Evolutionary conservation across 2,113 vertebrate genomes (phyloP).

Genomic region (Bubalus kerabau): DNA sequence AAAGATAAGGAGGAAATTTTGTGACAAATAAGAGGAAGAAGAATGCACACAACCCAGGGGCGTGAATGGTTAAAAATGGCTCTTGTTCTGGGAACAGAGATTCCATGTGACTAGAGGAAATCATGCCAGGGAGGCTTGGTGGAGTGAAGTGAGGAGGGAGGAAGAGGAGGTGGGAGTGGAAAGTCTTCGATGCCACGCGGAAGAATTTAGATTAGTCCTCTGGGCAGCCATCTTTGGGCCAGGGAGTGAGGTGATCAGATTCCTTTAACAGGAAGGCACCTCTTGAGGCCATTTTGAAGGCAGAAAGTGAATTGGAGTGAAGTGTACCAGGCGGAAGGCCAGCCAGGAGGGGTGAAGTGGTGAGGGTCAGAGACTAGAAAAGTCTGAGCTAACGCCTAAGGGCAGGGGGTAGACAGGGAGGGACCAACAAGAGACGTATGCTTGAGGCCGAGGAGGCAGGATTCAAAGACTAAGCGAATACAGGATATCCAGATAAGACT

Average conservation of each 20-base stretch:
- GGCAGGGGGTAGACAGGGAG: not conserved
- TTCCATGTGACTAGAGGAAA: not conserved
- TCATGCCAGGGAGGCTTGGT: not conserved
- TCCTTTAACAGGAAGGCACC: not conserved
- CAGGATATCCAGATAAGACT: not conserved
- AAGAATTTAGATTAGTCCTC: not conserved
- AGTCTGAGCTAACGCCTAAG: not conserved
- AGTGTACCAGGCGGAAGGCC: too few species aligned
- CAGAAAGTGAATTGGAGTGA: not conserved
- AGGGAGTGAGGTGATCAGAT: not conserved
- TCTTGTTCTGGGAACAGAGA: not conserved
- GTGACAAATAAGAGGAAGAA: not conserved
- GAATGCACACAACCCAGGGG: not conserved
- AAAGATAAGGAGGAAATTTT: not conserved
- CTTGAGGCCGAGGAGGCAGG: not conserved
- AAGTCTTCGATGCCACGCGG: not conserved
- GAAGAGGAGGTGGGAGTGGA: not conserved
- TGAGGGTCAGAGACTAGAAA: not conserved
- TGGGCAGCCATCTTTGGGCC: not conserved
- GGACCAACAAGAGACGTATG: accelerated
- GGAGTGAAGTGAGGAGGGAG: not conserved
- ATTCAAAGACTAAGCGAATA: not conserved
- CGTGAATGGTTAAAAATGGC: not conserved
- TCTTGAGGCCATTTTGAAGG: not conserved
- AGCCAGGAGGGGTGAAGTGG: not conserved